A percentile compares a stretch with the other conserved stretches of the same genome.
Conservation (phyloP, 1,140 invertebrate species). For the Drosophila jambulina region DNA sequence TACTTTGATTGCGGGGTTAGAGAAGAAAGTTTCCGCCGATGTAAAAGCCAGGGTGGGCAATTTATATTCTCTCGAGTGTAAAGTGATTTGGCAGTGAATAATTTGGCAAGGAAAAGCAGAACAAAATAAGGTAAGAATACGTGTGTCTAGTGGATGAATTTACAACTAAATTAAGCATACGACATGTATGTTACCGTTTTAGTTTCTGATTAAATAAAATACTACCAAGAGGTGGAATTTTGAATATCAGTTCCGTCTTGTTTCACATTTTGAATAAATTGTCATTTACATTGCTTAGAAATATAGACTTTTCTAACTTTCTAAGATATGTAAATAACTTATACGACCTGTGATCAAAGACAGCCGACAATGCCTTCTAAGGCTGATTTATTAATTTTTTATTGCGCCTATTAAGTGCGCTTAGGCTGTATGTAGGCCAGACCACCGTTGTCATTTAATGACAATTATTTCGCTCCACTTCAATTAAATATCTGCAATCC, state of each 20-base stretch:
- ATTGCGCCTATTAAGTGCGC: conserved; percentile 3
- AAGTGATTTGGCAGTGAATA: conserved; percentile 25
- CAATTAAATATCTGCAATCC: conserved; percentile 33
- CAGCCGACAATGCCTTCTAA: neutral
- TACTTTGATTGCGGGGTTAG: conserved; percentile 37
- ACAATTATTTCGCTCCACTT: conserved; percentile 12
- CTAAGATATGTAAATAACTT: too few relatives aligned
- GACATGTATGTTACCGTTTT: conserved; percentile 7
- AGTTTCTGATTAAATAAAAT: too few relatives aligned
- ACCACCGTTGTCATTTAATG: conserved; percentile 1
- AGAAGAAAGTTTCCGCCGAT: conserved; percentile 35
- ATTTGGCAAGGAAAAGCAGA: neutral
- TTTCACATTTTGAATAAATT: neutral
- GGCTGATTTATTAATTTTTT: conserved; percentile 9
- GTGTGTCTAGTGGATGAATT: neutral
- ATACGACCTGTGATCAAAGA: conserved; percentile 4
- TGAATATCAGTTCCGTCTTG: neutral
- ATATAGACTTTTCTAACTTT: neutral
- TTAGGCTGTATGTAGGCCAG: neutral
- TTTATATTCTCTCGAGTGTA: conserved; percentile 27
- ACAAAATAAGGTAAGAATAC: conserved; percentile 10
- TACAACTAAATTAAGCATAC: conserved; percentile 34
- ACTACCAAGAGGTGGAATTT: neutral
- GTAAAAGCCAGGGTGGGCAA: conserved; percentile 15
- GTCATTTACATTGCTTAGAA: neutral